Base-by-base conservation (phyloP, 1,140 invertebrate genomes). In the Cyclargus thomasi region DNA sequence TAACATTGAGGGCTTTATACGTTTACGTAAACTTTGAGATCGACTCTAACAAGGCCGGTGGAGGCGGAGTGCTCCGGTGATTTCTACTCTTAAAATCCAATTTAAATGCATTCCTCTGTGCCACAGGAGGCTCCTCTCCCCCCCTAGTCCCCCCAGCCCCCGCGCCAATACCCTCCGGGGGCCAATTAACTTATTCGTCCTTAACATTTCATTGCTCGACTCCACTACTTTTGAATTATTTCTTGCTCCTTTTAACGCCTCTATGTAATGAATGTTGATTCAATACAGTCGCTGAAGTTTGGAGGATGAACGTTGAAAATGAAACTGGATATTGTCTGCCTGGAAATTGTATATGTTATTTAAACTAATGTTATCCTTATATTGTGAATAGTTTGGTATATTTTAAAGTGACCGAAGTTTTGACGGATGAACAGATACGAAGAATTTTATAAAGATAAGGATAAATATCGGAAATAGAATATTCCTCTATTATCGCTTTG, bases 61-160 rank as follows among this genome's bases (percentile, higher is more conserved):
- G 80, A 85, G 83, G 79, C 78, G 79, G 80, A 79, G 82, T 71
- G 80, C 74, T 68, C 76, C 81, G 79, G 85, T 86, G 85, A 90
- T 90, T 90, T 88, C 85, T 87, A 86, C 84, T 88, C 87, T 89
- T 89, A 89, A 89, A 88, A 89, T 87, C 86, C 86, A 89, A 89
- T 89, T 89, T 89, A 89, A 89, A 89, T 89, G 86, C 86, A 89
- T 90, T 90, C 85, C 87, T 87, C 86, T 88, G 87, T 85, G 83
- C 80, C 87, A 80, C 87, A 87, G 82, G 82, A 84, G 79, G 78
- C 79, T 75, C 74, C 83, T 8, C 39, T 16, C 39, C 39, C 14
- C 39, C 8, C 39, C 39, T 8, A 3, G 6, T 29, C 29, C 29
- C 29, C 8, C 29, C 29, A 29, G 29, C 29, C 29, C 39, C 39